Evolutionary conservation across 2,113 vertebrate species (phyloP).

Genomic region (Oncorhynchus tshawytscha): DNA sequence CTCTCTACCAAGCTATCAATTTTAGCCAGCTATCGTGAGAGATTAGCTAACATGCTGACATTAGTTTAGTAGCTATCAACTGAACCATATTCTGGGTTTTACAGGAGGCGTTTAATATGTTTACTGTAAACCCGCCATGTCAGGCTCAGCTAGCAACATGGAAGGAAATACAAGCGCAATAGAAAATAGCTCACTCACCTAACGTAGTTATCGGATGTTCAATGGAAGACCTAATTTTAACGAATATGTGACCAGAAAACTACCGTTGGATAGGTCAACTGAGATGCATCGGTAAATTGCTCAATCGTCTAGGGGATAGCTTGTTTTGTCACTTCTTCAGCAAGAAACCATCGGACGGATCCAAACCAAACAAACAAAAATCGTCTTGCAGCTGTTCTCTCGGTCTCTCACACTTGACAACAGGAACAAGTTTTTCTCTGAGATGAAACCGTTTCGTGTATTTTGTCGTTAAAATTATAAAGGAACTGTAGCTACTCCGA

Average conservation of each 20-base stretch:
- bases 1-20: too few relatives aligned
- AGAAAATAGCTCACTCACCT: conserved; percentile 56
- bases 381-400: background rate
- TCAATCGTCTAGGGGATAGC: background rate
- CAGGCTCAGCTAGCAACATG: background rate
- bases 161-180: conserved; percentile 6
- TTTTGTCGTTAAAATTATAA: too few relatives aligned
- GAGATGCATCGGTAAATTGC: conserved; percentile 19
- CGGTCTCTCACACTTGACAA: background rate
- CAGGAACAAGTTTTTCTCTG: too few relatives aligned
- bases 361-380: too few relatives aligned
- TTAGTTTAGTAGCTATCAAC: too few relatives aligned
- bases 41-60: too few relatives aligned
- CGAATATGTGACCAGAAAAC: conserved; percentile 7
- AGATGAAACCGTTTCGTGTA: too few relatives aligned
- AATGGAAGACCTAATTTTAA: background rate
- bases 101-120: too few relatives aligned
- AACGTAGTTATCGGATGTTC: conserved; percentile 14
- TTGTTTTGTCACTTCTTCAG: background rate
- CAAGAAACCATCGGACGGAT: background rate
- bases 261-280: conserved; percentile 13
- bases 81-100: too few relatives aligned
- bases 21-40: too few relatives aligned
- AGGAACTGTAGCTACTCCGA: too few relatives aligned
- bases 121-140: too few relatives aligned